Percentiles rank a stretch among this genome's conserved stretches.
Evolutionary conservation across 2,888 invertebrate genomes (phyloP).

Genomic region (Drosophila nigricruria): DNA sequence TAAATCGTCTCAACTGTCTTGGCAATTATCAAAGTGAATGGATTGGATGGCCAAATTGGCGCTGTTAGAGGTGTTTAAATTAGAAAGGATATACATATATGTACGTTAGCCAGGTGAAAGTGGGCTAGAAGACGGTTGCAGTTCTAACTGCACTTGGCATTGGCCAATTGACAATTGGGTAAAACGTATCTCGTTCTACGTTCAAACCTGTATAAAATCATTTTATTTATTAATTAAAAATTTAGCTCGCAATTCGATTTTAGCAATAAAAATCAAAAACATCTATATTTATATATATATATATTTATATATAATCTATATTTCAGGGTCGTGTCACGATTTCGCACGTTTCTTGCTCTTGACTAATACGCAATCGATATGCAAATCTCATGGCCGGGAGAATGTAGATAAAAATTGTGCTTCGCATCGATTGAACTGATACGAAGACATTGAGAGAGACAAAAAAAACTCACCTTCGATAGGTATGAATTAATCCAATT

Average conservation of each 20-base stretch:
- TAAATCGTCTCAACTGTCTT: conserved; percentile 22
- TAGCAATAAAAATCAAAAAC: neutral
- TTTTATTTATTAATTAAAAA: conserved; percentile 19
- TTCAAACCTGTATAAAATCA: neutral
- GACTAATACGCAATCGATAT: conserved; percentile 62
- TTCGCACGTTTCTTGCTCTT: conserved; percentile 45
- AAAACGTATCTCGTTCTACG: neutral
- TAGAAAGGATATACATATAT: conserved; percentile 63
- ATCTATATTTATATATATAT: too few species aligned
- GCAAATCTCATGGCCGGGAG: conserved; percentile 69
- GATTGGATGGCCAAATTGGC: conserved; percentile 38
- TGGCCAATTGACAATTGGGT: conserved; percentile 8
- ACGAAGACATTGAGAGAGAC: conserved; percentile 41
- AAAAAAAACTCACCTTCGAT: conserved; percentile 90
- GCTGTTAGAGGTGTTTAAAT: conserved; percentile 64
- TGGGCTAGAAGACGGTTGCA: conserved; percentile 38
- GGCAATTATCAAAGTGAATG: conserved; percentile 66
- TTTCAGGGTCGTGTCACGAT: conserved; percentile 22
- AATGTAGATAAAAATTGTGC: conserved; percentile 52
- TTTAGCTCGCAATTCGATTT: conserved; percentile 16
- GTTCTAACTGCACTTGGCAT: conserved; percentile 17
- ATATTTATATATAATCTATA: neutral
- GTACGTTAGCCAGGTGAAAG: conserved; percentile 43
- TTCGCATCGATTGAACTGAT: conserved; percentile 56
- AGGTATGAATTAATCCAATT: conserved; percentile 99